Percentiles rank a stretch among this genome's conserved stretches.
These are phyloP conservation scores for Pantherophis vulpinus DNA, from an alignment of 2,797 vertebrate genomes.

Conservation along the genomic window DNA sequence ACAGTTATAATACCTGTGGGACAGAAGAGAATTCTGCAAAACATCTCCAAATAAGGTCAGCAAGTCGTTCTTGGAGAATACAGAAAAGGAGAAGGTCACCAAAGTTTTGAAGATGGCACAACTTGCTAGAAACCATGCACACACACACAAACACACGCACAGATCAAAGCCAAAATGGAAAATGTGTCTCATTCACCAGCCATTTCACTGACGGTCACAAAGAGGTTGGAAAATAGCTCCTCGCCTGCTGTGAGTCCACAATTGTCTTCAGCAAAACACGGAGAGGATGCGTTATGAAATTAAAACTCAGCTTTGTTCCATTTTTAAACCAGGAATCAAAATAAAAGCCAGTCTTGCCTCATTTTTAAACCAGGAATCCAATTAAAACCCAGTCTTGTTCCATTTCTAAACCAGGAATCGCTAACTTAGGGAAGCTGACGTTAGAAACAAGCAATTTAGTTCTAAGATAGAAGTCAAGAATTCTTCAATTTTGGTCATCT, in stretches of 20 bases:
- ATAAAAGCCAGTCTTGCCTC: not conserved
- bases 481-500: not conserved
- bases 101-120: not conserved
- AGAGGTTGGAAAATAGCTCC: not conserved
- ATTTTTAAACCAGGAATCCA: not conserved
- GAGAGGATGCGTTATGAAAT: not conserved
- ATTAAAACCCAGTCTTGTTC: not conserved
- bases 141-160: not conserved
- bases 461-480: not conserved
- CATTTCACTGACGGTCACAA: not conserved
- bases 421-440: not conserved
- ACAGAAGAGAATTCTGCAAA: not conserved
- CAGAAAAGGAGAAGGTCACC: not conserved
- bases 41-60: not conserved
- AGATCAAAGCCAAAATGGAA: not conserved
- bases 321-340: not conserved
- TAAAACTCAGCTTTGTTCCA: not conserved
- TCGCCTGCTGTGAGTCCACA: not conserved
- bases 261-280: not conserved
- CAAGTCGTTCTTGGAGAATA: not conserved
- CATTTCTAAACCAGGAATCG: not conserved
- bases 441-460: not conserved
- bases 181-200: not conserved
- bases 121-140: not conserved
- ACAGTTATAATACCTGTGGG: not conserved